Conservation (phyloP, 2,888 invertebrate genomes). For the Harpalus rufipes region DNA sequence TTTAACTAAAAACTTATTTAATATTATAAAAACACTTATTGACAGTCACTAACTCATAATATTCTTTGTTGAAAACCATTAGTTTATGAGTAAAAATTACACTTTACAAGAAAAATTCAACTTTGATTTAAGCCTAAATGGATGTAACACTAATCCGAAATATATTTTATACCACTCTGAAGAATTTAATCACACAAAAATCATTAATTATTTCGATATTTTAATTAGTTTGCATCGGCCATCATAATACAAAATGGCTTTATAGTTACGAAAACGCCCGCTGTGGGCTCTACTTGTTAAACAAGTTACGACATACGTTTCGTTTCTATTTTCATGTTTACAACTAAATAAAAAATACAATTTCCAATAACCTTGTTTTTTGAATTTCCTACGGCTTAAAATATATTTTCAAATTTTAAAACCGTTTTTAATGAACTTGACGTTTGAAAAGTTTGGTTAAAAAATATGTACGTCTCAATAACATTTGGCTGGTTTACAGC, state of each 20-base stretch:
- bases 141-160: background rate
- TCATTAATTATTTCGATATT: constrained; percentile 61
- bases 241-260: constrained; percentile 66
- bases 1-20: background rate
- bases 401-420: no score
- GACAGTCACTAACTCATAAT: constrained; percentile 2
- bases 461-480: no score
- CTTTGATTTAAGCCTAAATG: background rate
- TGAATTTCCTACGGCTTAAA: no score
- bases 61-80: constrained; percentile 55
- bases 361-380: no score
- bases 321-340: no score
- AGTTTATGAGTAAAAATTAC: constrained; percentile 34
- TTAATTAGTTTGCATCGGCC: constrained; percentile 61
- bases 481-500: no score
- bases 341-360: no score
- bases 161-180: constrained; percentile 1
- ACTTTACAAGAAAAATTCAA: background rate
- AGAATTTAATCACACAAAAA: constrained; percentile 57
- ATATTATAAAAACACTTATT: constrained; percentile 12
- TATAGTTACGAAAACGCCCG: background rate
- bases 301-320: no score
- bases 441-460: no score
- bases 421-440: no score
- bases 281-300: no score